These are phyloP conservation scores for Donacobius atricapilla DNA, from an alignment of 2,113 vertebrate genomes.

Conservation along the genomic window DNA sequence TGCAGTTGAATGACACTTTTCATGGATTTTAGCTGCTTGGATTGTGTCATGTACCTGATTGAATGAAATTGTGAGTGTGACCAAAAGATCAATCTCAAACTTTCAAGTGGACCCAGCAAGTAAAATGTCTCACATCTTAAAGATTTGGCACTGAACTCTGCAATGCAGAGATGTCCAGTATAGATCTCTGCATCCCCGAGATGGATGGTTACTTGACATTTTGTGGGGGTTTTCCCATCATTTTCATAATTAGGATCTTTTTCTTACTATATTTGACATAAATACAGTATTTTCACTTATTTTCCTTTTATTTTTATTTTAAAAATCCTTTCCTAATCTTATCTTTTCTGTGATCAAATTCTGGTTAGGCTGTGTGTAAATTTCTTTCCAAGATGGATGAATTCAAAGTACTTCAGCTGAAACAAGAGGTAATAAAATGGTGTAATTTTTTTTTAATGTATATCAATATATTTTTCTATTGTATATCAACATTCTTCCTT, in stretches of 20 bases:
- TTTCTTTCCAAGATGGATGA: not conserved
- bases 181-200: not conserved
- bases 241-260: not conserved
- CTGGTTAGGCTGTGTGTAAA: not conserved
- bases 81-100: not conserved
- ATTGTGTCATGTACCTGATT: not conserved
- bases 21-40: not conserved
- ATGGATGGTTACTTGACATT: not conserved
- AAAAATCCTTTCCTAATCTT: not conserved
- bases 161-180: not conserved
- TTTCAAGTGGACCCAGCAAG: not conserved
- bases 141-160: not conserved
- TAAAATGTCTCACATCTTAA: not conserved
- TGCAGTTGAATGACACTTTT: not conserved
- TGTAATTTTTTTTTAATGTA: too few relatives aligned
- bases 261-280: not conserved
- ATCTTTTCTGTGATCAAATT: not conserved
- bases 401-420: not conserved
- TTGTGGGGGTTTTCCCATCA: accelerated
- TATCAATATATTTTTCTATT: not conserved
- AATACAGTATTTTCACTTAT: not conserved
- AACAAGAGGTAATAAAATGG: not conserved
- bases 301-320: not conserved
- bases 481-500: not conserved
- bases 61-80: not conserved